phyloP scores from a whole-genome alignment of 2,888 invertebrate genomes.

The Plusia festucae region DNA sequence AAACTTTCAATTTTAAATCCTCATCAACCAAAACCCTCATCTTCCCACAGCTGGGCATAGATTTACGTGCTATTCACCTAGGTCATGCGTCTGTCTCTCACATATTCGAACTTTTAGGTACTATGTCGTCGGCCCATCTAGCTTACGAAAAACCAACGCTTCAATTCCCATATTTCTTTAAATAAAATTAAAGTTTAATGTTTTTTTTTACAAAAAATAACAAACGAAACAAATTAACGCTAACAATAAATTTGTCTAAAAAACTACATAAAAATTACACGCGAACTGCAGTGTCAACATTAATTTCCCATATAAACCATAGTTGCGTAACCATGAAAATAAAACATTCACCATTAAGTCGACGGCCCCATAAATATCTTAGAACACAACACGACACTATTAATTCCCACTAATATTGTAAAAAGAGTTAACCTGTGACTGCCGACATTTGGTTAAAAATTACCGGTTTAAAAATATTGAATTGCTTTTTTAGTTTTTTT shows the following conservation, averaged over 20 bases:
- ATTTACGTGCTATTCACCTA: no score
- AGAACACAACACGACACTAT: slow-evolving; percentile 51
- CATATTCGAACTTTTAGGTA: no score
- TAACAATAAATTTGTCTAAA: not conserved
- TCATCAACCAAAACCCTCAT: no score
- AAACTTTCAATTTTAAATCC: no score
- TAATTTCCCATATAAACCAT: slow-evolving; percentile 1
- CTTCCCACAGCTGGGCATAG: no score
- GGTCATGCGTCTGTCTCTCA: no score
- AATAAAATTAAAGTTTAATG: no score
- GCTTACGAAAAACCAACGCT: no score
- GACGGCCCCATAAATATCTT: slow-evolving; percentile 51
- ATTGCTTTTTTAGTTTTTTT: no score
- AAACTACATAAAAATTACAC: not conserved
- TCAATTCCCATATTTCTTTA: no score
- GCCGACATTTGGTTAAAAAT: not conserved
- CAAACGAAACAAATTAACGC: not conserved
- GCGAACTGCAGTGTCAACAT: not conserved
- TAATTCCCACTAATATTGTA: slow-evolving; percentile 50
- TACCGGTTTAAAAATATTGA: not conserved
- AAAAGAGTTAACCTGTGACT: slow-evolving; percentile 35
- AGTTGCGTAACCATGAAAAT: slow-evolving; percentile 34
- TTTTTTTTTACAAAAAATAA: no score
- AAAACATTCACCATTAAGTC: slow-evolving; percentile 41
- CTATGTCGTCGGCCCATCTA: no score